Conservation (phyloP, 2,888 invertebrate species). For the Eupithecia insigniata region DNA sequence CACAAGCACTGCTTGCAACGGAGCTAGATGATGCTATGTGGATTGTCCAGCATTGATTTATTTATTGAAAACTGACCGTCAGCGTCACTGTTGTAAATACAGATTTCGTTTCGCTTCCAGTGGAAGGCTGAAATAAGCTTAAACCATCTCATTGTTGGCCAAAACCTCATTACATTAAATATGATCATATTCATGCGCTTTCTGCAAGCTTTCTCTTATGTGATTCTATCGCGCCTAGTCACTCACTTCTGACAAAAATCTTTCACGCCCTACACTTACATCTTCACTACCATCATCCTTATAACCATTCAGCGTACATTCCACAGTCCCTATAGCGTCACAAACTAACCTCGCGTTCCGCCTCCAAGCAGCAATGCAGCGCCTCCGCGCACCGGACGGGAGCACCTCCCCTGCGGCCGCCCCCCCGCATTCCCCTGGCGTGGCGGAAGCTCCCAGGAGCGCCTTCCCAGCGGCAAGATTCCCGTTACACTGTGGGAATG, state of each 20-base stretch:
- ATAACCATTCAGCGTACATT: conserved; percentile 57
- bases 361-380: conserved; percentile 75
- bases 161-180: not conserved
- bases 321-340: conserved; percentile 35
- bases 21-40: no score
- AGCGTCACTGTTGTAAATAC: no score
- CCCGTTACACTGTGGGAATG: conserved; percentile 79
- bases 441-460: conserved; percentile 68
- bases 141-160: not conserved
- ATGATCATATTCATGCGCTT: not conserved
- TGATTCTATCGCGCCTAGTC: not conserved
- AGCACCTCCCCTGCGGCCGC: conserved; percentile 44
- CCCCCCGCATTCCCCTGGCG: conserved; percentile 54
- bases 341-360: conserved; percentile 44
- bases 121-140: not conserved
- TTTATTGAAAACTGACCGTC: no score
- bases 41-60: no score
- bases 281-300: conserved; percentile 12
- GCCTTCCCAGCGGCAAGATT: conserved; percentile 77
- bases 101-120: not conserved
- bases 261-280: not conserved
- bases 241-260: not conserved
- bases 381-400: conserved; percentile 66
- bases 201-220: not conserved
- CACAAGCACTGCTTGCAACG: no score